Conservation (phyloP, 2,113 vertebrate genomes). For the Oncorhynchus nerka region DNA sequence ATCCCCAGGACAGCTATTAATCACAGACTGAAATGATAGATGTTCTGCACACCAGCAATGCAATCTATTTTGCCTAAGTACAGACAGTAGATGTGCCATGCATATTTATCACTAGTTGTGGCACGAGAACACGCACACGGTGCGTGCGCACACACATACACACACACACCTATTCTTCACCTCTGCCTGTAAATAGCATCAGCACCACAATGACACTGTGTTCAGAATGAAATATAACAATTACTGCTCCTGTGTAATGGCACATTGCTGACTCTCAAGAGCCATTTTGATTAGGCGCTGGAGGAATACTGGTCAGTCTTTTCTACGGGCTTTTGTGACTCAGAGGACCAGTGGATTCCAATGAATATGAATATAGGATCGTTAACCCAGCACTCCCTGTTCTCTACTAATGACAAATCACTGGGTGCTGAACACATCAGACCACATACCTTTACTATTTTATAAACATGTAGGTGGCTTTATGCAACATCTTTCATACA, state of each 20-base stretch:
- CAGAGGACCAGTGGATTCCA: conserved; percentile 37
- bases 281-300: conserved; percentile 46
- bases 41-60: conserved; percentile 73
- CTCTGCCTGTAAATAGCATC: conserved; percentile 45
- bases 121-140: conserved; percentile 40
- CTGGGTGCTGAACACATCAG: too few species aligned
- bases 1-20: conserved; percentile 77
- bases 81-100: conserved; percentile 64
- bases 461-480: too few species aligned
- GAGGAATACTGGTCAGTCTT: conserved; percentile 45
- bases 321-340: conserved; percentile 44
- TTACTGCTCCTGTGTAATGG: conserved; percentile 44
- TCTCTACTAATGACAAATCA: conserved; percentile 1
- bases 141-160: conserved; percentile 9
- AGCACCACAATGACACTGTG: conserved; percentile 49
- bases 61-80: conserved; percentile 74
- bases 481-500: too few species aligned
- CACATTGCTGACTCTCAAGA: conserved; percentile 51
- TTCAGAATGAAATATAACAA: conserved; percentile 56
- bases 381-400: conserved; percentile 19
- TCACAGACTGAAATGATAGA: conserved; percentile 77
- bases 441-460: too few species aligned
- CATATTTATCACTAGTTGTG: conserved; percentile 62
- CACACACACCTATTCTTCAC: conserved; percentile 22
- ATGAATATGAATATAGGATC: conserved; percentile 36